Conservation (phyloP, 1,140 invertebrate genomes). For the Olivierus martensii region DNA sequence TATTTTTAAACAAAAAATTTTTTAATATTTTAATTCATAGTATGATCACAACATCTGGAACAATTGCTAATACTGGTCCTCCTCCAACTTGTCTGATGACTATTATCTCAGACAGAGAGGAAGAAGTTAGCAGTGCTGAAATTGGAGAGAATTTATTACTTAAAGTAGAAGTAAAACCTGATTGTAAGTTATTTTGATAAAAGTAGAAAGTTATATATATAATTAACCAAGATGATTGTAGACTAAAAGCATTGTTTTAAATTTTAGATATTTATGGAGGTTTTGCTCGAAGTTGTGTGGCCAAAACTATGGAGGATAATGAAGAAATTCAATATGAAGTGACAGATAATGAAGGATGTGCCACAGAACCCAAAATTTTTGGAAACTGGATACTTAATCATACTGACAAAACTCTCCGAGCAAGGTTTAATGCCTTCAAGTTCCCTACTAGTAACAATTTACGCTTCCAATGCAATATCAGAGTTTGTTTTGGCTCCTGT, state of each 20-base stretch:
- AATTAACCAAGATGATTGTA: no score
- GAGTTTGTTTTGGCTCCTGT: slow-evolving; percentile 87
- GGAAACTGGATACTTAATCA: slow-evolving; percentile 82
- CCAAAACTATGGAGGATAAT: slow-evolving; percentile 73
- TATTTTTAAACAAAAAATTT: no score
- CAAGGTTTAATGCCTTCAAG: slow-evolving; percentile 87
- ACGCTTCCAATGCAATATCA: slow-evolving; percentile 88
- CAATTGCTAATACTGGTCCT: slow-evolving; percentile 86
- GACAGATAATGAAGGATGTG: slow-evolving; percentile 86
- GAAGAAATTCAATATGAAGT: slow-evolving; percentile 82
- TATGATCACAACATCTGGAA: slow-evolving; percentile 86
- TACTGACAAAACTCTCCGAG: slow-evolving; percentile 62
- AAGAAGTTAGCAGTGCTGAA: slow-evolving; percentile 77
- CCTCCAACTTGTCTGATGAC: slow-evolving; percentile 84
- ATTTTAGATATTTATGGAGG: slow-evolving; percentile 80
- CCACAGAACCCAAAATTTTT: slow-evolving; percentile 80
- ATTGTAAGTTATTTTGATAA: slow-evolving; percentile 40
- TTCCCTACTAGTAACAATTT: slow-evolving; percentile 91
- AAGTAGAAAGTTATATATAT: no score
- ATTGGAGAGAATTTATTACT: slow-evolving; percentile 82
- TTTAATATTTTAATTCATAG: slow-evolving; percentile 26
- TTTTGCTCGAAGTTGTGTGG: slow-evolving; percentile 80
- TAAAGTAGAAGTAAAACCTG: slow-evolving; percentile 83
- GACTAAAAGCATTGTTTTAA: no score
- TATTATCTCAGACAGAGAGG: slow-evolving; percentile 71